Conservation (phyloP, 1,140 invertebrate genomes). For the Bombus impatiens region DNA sequence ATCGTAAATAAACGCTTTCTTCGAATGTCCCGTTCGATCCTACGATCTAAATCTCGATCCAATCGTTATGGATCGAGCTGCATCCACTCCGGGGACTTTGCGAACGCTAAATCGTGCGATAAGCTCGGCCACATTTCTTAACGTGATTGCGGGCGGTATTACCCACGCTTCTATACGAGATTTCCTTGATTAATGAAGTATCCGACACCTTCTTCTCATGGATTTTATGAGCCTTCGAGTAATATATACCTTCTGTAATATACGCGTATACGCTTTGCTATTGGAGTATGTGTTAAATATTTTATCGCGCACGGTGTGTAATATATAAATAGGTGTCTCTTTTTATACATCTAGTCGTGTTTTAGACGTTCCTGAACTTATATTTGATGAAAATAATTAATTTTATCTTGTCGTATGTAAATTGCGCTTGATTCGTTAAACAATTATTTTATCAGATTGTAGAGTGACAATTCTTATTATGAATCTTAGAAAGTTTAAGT, state of each 20-base stretch:
- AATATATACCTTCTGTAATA: not conserved
- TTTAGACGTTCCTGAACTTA: too few species aligned
- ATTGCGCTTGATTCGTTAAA: too few species aligned
- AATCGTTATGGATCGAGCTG: not conserved
- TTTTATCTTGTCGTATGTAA: too few species aligned
- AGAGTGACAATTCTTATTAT: too few species aligned
- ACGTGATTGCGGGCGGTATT: not conserved
- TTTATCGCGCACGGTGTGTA: too few species aligned
- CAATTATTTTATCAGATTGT: too few species aligned
- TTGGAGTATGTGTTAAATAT: not conserved
- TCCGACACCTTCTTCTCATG: not conserved
- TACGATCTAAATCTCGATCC: slow-evolving; percentile 18
- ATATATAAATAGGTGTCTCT: too few species aligned
- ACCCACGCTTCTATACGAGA: not conserved
- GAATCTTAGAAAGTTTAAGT: too few species aligned
- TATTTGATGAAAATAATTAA: too few species aligned
- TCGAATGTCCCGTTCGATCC: slow-evolving; percentile 4
- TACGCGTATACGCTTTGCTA: not conserved
- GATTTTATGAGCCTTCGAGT: not conserved
- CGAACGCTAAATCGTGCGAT: not conserved
- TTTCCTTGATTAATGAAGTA: not conserved
- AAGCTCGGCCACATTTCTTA: not conserved
- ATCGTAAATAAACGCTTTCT: slow-evolving; percentile 21
- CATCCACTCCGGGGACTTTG: not conserved
- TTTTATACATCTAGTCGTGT: too few species aligned